These are phyloP conservation scores for Tenebrosternarchus preto DNA, from an alignment of 2,113 vertebrate genomes.

Conservation along the genomic window DNA sequence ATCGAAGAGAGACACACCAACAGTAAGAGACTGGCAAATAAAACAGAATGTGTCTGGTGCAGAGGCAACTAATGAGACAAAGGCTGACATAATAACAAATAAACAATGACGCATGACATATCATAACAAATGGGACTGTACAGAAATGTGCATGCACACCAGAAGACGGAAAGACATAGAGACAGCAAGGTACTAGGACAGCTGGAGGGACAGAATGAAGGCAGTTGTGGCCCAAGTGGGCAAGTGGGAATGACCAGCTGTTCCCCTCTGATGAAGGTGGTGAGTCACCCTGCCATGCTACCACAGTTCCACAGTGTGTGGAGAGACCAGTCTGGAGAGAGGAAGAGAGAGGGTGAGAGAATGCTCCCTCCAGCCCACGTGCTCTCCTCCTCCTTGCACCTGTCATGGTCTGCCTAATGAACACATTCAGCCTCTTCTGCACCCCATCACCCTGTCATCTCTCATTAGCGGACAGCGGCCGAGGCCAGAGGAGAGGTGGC, in stretches of 20 bases:
- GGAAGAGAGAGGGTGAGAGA: constrained; percentile 1
- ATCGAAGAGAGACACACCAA: constrained; percentile 10
- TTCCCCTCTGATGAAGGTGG: constrained; percentile 40
- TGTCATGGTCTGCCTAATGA: constrained; percentile 49
- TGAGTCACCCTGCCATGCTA: constrained; percentile 18
- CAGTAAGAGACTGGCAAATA: constrained; percentile 1
- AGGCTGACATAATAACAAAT: not conserved
- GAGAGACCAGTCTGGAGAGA: not conserved
- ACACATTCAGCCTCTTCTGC: constrained; percentile 33
- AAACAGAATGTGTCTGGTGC: not conserved
- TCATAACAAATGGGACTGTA: too few relatives aligned
- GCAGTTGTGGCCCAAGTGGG: constrained; percentile 37
- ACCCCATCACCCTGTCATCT: constrained; percentile 37
- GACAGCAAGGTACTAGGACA: constrained; percentile 2
- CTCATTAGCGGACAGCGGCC: constrained; percentile 35
- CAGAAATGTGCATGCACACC: not conserved
- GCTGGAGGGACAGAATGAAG: not conserved
- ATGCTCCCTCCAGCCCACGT: not conserved
- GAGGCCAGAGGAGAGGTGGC: constrained; percentile 18
- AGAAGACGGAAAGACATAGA: not conserved
- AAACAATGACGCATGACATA: too few relatives aligned
- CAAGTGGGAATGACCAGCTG: constrained; percentile 38
- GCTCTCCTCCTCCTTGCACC: constrained; percentile 18
- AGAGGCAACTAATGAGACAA: not conserved
- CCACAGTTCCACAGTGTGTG: not conserved